These are phyloP conservation scores for Melanotaenia parkinsoni DNA, from an alignment of 2,797 vertebrate species.

Conservation along the genomic window DNA sequence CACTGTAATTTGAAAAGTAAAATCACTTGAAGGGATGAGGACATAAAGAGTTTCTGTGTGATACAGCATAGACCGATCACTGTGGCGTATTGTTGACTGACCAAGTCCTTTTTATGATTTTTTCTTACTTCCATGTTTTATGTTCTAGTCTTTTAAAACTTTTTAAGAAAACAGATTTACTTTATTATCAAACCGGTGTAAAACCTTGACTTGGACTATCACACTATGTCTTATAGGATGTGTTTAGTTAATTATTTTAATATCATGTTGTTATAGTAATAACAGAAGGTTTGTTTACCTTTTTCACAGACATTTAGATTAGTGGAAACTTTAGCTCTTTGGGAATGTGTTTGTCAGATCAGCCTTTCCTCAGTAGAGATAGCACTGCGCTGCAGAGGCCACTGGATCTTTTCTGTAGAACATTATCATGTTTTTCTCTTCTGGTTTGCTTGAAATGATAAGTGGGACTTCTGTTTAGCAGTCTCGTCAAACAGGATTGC, in stretches of 20 bases:
- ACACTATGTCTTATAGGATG: neutral
- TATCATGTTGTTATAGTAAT: neutral
- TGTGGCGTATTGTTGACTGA: neutral
- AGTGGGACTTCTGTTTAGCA: constrained; percentile 7
- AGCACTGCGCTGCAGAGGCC: constrained; percentile 39
- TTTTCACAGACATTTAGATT: neutral
- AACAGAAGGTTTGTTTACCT: neutral
- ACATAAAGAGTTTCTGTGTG: too few species aligned
- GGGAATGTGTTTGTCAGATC: constrained; percentile 57
- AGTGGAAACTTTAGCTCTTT: neutral
- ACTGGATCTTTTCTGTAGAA: constrained; percentile 14
- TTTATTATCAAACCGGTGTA: neutral
- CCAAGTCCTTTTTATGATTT: neutral
- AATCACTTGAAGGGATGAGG: too few species aligned
- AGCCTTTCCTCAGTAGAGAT: constrained; percentile 38
- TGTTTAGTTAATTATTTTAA: neutral
- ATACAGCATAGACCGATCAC: too few species aligned
- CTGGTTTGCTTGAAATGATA: neutral
- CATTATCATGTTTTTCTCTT: constrained; percentile 12
- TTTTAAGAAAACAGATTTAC: neutral
- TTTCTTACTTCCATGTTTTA: neutral
- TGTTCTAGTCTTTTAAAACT: neutral
- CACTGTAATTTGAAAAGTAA: neutral
- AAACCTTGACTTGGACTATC: neutral
- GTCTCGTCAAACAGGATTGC: neutral